A percentile compares a stretch with the other conserved stretches of the same genome.
These are phyloP conservation scores for Uloborus plumipes DNA, from an alignment of 2,888 invertebrate species.

Conservation along the genomic window DNA sequence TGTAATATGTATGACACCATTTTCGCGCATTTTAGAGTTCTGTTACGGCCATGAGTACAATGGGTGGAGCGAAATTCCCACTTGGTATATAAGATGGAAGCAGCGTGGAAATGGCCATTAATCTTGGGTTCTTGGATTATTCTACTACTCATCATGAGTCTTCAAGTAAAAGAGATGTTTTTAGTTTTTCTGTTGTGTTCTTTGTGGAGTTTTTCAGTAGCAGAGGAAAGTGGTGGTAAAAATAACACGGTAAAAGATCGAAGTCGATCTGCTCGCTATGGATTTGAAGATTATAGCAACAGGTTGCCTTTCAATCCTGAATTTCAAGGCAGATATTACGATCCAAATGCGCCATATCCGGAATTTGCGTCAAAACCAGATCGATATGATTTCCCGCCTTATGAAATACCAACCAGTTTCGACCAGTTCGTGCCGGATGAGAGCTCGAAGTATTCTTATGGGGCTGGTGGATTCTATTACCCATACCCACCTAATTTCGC, in stretches of 20 bases:
- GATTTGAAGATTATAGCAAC: background rate
- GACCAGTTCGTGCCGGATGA: conserved; percentile 14
- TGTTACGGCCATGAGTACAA: too few relatives aligned
- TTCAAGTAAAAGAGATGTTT: background rate
- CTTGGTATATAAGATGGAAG: too few relatives aligned
- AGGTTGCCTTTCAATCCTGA: background rate
- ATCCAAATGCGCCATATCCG: background rate
- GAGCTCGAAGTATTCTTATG: conserved; percentile 7
- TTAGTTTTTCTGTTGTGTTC: background rate
- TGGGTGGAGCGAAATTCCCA: too few relatives aligned
- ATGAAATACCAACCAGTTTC: conserved; percentile 12
- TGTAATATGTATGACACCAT: too few relatives aligned
- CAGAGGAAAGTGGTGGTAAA: background rate
- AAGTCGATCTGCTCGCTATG: background rate
- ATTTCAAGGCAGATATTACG: conserved; percentile 3
- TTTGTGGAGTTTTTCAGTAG: background rate
- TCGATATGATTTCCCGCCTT: background rate
- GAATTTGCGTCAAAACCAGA: background rate
- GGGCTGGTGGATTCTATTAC: conserved; percentile 25
- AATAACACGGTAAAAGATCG: background rate
- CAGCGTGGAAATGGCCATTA: too few relatives aligned
- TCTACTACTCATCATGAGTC: too few relatives aligned
- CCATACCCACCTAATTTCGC: conserved; percentile 11
- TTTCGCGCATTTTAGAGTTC: too few relatives aligned
- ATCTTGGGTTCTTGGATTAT: too few relatives aligned